Conservation (phyloP, 2,888 invertebrate species). For the Drosophila histrio region DNA sequence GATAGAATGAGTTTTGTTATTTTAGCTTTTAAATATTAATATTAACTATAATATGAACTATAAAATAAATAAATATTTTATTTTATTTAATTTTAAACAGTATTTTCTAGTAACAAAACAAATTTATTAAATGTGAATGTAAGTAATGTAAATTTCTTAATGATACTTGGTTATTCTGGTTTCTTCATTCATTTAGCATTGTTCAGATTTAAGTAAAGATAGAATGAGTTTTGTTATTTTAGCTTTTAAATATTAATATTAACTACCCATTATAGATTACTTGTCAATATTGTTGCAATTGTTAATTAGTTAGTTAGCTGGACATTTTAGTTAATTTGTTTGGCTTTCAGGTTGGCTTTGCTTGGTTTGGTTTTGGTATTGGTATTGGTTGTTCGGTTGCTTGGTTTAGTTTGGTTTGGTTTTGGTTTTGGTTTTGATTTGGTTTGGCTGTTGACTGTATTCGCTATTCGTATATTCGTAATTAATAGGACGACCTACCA, state of each 20-base stretch:
- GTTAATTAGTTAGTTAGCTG: conserved; percentile 27
- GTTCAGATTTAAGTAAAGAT: too few species aligned
- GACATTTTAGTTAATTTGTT: conserved; percentile 21
- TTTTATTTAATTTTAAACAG: too few species aligned
- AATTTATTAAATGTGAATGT: too few species aligned
- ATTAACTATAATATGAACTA: too few species aligned
- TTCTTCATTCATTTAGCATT: too few species aligned
- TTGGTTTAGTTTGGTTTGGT: conserved; percentile 12
- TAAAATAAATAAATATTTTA: too few species aligned
- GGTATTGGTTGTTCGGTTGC: conserved; percentile 26
- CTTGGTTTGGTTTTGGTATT: conserved; percentile 15
- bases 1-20: not conserved
- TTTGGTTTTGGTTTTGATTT: conserved; percentile 26
- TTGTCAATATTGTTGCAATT: not conserved
- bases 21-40: not conserved
- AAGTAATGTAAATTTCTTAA: too few species aligned
- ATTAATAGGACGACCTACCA: conserved; percentile 87
- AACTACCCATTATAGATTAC: not conserved
- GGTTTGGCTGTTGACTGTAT: conserved; percentile 30
- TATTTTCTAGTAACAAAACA: too few species aligned
- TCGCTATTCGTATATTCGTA: conserved; percentile 45
- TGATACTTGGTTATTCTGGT: too few species aligned
- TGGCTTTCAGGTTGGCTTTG: conserved; percentile 27
- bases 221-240: not conserved
- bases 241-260: not conserved